Evolutionary conservation across 2,888 invertebrate species (phyloP).

Genomic region (Limnephilus auricula): DNA sequence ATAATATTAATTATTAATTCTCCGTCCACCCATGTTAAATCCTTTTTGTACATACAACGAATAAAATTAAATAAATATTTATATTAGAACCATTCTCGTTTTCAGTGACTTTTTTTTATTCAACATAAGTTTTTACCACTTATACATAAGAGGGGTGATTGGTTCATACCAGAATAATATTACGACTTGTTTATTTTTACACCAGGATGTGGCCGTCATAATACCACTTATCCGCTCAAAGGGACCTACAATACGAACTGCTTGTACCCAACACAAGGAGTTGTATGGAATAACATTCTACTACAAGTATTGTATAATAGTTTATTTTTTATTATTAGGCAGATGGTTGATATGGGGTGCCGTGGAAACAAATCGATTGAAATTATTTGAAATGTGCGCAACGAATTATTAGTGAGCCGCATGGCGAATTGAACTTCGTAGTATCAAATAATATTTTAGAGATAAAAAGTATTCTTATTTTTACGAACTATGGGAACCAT

Average conservation of each 20-base stretch:
- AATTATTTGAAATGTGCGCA: background rate
- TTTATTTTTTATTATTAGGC: background rate
- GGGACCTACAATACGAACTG: background rate
- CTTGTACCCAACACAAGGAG: background rate
- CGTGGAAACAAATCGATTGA: conserved; percentile 1
- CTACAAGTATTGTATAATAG: background rate
- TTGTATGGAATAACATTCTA: background rate
- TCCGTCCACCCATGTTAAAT: too few relatives aligned
- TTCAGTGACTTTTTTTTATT: background rate
- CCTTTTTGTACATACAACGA: too few relatives aligned
- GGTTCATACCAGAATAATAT: background rate
- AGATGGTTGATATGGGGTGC: background rate
- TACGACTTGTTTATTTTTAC: background rate
- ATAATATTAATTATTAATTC: too few relatives aligned
- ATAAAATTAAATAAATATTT: too few relatives aligned
- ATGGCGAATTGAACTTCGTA: background rate
- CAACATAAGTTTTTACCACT: background rate
- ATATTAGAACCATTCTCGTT: background rate
- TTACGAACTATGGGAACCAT: too few relatives aligned
- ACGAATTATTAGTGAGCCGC: background rate
- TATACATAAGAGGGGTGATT: background rate
- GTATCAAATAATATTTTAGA: background rate
- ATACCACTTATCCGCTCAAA: background rate
- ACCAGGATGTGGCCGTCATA: conserved; percentile 13
- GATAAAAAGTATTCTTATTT: too few relatives aligned